Evolutionary conservation across 2,797 vertebrate genomes (phyloP).

Genomic region (Myripristis murdjan): DNA sequence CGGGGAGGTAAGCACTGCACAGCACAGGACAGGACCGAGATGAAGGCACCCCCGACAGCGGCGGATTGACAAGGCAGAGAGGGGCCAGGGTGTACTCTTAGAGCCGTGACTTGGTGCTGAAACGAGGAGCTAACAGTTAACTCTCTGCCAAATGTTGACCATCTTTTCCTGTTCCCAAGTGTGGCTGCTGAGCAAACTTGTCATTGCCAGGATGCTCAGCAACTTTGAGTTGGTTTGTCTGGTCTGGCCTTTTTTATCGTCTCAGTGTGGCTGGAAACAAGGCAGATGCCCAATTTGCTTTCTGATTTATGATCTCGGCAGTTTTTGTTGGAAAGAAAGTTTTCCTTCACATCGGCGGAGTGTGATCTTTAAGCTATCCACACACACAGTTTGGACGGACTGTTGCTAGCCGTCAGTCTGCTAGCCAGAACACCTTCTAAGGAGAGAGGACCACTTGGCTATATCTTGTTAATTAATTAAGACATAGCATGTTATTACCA

Average conservation of each 20-base stretch:
- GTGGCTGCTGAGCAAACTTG: slow-evolving; percentile 72
- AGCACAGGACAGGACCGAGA: slow-evolving; percentile 55
- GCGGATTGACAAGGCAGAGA: not conserved
- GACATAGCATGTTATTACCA: not conserved
- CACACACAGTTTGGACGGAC: slow-evolving; percentile 57
- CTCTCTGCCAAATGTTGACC: slow-evolving; percentile 25
- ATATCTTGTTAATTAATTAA: slow-evolving; percentile 1
- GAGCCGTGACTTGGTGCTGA: slow-evolving; percentile 10
- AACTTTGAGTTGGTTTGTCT: slow-evolving; percentile 71
- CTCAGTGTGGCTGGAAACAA: slow-evolving; percentile 1
- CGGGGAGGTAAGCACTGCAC: slow-evolving; percentile 89
- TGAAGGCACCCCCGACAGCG: slow-evolving; percentile 22
- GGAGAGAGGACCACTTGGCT: slow-evolving; percentile 21
- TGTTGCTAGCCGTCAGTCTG: slow-evolving; percentile 59
- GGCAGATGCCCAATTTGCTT: not conserved
- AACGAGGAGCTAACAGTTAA: slow-evolving; percentile 57
- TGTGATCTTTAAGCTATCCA: slow-evolving; percentile 58
- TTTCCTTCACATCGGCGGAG: slow-evolving; percentile 54
- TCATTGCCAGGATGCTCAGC: slow-evolving; percentile 77
- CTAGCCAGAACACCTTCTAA: slow-evolving; percentile 48
- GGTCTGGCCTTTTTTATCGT: slow-evolving; percentile 69
- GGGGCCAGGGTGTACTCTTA: slow-evolving; percentile 20
- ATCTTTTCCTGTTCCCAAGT: slow-evolving; percentile 52
- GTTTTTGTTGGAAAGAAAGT: slow-evolving; percentile 61
- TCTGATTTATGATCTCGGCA: slow-evolving; percentile 1